Evolutionary conservation across 2,113 vertebrate genomes (phyloP), one percentile per base, ranked within the genome.

Genomic region (Amphiprion ocellaris): DNA sequence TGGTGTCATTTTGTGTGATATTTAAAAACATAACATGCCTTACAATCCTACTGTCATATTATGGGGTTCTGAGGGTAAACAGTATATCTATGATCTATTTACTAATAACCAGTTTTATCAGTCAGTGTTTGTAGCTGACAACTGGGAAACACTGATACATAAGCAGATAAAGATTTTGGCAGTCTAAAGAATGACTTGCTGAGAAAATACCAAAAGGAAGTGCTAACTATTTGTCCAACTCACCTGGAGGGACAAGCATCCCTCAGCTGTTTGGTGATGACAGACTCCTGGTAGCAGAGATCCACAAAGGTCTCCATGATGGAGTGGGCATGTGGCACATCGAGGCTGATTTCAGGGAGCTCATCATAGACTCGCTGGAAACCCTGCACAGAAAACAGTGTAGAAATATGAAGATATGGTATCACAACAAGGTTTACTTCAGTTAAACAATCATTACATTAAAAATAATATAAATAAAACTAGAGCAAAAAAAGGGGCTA

Each of bases 281-380:
- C 90, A 0, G 94, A 88, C 46, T 95, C 94, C 82, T 96, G 89
- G 63, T 92, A 95, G 88, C 96, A 97, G 0, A 95, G 93, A 54
- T 97, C 96, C 87, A 97, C 94, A 80, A 97, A 95, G 12, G 83
- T 90, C 92, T 96, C 96, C 93, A 97, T 94, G 59, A 96, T 93
- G 0, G 90, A 86, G 69, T 96, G 95, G 1, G 96, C 96, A 54
- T 93, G 94, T 1, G 96, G 96, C 8, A 94, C 96, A 10, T 97
- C 96, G 7, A 97, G 91, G 81, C 78, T 95, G 82, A 97, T 95
- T 82, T 97, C 96, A 2, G 94, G 93, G 5, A 97, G 94, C 74
- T 96, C 96, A 0, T 92, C 84, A 5, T 96, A 97, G 26, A 96
- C 96, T 2, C 96, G 94, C 77, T 95, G 92, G 89, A 97, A 97